Conservation (phyloP, 2,113 vertebrate species). For the Zosterops japonicus region DNA sequence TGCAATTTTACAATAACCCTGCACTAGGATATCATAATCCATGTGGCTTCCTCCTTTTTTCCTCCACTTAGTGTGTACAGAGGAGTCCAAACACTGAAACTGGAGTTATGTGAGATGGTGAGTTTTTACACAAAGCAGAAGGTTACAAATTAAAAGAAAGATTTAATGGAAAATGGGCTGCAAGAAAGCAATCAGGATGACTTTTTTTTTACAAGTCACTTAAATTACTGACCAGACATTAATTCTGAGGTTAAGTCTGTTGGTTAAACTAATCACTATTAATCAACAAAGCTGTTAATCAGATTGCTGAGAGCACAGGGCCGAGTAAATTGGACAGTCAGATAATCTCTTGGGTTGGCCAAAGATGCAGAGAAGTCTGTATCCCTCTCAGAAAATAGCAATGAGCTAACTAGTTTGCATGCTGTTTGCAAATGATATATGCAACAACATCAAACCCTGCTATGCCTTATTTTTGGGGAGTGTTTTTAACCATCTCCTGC, state of each 20-base stretch:
- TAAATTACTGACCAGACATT: slow-evolving; percentile 57
- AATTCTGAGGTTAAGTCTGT: slow-evolving; percentile 62
- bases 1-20: slow-evolving; percentile 46
- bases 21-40: slow-evolving; percentile 45
- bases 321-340: background rate
- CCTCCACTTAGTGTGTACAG: background rate
- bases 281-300: slow-evolving; percentile 73
- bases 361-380: background rate
- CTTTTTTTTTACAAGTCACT: slow-evolving; percentile 19
- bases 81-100: background rate
- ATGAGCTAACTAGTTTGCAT: background rate
- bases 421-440: background rate
- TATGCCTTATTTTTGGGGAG: background rate
- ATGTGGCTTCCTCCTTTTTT: slow-evolving; percentile 20
- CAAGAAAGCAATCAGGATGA: slow-evolving; percentile 24
- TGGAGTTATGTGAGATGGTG: background rate
- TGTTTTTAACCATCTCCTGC: background rate
- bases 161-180: slow-evolving; percentile 21
- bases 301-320: slow-evolving; percentile 26
- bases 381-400: background rate
- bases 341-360: background rate
- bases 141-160: background rate
- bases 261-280: slow-evolving; percentile 74
- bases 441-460: background rate
- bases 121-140: slow-evolving; percentile 24